Evolutionary conservation across 2,797 vertebrate species (phyloP), one percentile per base, ranked within the genome.

Genomic region (Diglossa cyanea): DNA sequence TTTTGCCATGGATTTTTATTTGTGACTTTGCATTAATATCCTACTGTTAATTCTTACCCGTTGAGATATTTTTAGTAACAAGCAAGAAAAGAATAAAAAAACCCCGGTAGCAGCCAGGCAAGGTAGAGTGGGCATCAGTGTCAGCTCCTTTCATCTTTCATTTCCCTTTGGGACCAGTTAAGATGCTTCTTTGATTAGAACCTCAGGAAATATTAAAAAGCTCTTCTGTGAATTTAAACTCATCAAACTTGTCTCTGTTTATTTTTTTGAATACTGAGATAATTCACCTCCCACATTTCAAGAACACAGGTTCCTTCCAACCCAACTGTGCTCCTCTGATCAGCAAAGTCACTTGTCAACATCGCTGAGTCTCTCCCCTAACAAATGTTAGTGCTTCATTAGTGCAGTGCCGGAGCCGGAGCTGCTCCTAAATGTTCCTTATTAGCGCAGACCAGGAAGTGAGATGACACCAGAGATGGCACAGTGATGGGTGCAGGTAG

Each of bases 101-200:
- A 3, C 12, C n/a, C 39, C 13, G 31, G 78, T 58, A 91, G 90
- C 71, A 97, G 81, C 21, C 80, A 97, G 76, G 81, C 94, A 97
- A 96, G 97, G 96, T 96, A 79, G 86, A 93, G 88, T 94, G 96
- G 97, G 96, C 95, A 91, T 97, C 96, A 81, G n/a, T 96, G 96
- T 97, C 97, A 96, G 91, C 42, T 94, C 84, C 97, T 97, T 98
- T 97, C 95, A 97, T 97, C 97, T 96, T 85, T 88, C 88, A 75
- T 94, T 95, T 98, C 96, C 97, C 97, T 95, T 55, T 91, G 98
- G 97, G 97, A 96, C 97, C 91, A 97, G 97, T 97, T 97, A 98
- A 97, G 96, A 97, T 96, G 96, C 77, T 96, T 94, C 97, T 97
- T 97, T 98, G 97, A 98, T 98, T 97, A 98, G 96, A 96, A 97